These are phyloP conservation scores for Butorides virescens DNA, from an alignment of 2,113 vertebrate genomes.

Conservation along the genomic window DNA sequence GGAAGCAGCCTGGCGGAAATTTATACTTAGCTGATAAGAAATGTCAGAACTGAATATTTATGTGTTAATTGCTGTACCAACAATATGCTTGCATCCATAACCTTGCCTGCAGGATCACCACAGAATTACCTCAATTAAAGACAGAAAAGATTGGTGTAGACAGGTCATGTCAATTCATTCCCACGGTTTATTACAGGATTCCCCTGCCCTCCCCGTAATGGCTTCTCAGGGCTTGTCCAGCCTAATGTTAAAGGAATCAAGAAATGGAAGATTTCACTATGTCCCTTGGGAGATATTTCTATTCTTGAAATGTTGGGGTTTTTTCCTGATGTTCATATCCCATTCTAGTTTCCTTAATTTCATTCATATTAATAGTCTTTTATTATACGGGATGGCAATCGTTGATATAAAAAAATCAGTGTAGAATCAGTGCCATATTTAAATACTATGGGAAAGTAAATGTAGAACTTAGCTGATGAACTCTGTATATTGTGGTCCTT, in stretches of 20 bases:
- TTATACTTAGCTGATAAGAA: not conserved
- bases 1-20: not conserved
- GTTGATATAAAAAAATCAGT: not conserved
- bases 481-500: not conserved
- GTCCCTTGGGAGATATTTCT: not conserved
- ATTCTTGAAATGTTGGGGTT: not conserved
- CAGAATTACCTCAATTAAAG: not conserved
- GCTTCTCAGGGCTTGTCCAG: not conserved
- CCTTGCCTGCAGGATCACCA: not conserved
- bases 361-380: not conserved
- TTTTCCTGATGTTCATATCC: not conserved
- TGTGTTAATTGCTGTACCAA: not conserved
- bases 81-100: not conserved
- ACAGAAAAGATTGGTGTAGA: not conserved
- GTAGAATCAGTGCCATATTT: not conserved
- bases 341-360: slow-evolving; percentile 38
- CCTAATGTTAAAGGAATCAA: not conserved
- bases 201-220: not conserved
- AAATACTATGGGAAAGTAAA: not conserved
- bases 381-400: not conserved
- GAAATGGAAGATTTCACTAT: not conserved
- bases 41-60: not conserved
- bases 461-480: not conserved
- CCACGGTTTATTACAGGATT: not conserved
- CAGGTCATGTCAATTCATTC: not conserved